Conservation (phyloP, 2,888 invertebrate species). For the Gastracanthus pulcherrimus region DNA sequence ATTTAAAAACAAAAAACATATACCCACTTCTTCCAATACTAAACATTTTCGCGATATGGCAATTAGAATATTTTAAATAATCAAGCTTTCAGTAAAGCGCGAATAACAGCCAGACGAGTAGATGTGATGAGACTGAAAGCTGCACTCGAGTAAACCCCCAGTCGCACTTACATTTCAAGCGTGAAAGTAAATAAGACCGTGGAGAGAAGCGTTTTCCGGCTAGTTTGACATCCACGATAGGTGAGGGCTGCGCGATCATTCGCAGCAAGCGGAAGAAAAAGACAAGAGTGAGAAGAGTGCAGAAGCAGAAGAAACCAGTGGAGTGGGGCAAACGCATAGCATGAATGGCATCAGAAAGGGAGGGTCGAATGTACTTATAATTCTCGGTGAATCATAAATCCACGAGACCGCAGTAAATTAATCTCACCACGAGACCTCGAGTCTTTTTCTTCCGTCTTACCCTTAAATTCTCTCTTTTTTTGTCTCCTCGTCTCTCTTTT, state of each 20-base stretch:
- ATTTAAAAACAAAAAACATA: too few species aligned
- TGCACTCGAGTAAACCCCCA: neutral
- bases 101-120: too few species aligned
- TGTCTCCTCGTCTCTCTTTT: neutral
- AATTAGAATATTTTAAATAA: too few species aligned
- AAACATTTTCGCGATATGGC: too few species aligned
- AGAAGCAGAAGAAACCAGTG: neutral
- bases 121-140: too few species aligned
- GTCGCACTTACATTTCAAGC: neutral
- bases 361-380: neutral
- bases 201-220: neutral
- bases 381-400: slow-evolving; percentile 12
- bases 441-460: too few species aligned
- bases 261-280: neutral
- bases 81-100: too few species aligned
- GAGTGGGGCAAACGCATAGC: too few species aligned
- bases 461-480: neutral
- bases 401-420: slow-evolving; percentile 28
- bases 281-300: neutral
- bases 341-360: too few species aligned
- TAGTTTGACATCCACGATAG: neutral
- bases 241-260: neutral
- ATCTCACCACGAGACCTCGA: neutral
- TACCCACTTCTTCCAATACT: too few species aligned
- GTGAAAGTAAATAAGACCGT: slow-evolving; percentile 9